phyloP scores from a whole-genome alignment of 2,888 invertebrate genomes.

The Cyclophora albipunctata region DNA sequence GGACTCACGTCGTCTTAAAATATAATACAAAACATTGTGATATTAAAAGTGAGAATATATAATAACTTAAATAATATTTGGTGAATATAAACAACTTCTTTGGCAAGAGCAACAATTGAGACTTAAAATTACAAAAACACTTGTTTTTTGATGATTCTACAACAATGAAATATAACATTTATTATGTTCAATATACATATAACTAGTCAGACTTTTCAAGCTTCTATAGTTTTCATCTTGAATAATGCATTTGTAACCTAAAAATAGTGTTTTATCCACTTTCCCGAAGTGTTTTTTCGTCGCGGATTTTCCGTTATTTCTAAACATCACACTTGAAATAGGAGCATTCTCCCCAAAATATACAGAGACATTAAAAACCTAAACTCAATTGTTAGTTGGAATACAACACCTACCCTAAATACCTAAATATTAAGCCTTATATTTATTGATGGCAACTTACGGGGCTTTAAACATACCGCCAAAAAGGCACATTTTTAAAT shows the following conservation, averaged over 20 bases:
- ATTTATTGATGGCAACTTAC: too few relatives aligned
- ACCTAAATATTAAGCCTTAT: too few relatives aligned
- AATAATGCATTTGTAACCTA: too few relatives aligned
- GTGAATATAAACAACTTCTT: slow-evolving; percentile 25
- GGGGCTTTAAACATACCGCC: too few relatives aligned
- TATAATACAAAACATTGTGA: slow-evolving; percentile 12
- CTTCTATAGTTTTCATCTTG: slow-evolving; percentile 9
- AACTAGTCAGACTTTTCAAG: slow-evolving; percentile 50
- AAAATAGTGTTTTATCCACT: too few relatives aligned
- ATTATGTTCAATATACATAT: slow-evolving; percentile 4
- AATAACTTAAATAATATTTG: background rate
- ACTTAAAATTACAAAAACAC: slow-evolving; percentile 1
- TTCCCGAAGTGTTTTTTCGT: too few relatives aligned
- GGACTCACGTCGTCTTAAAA: too few relatives aligned
- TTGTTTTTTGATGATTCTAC: background rate
- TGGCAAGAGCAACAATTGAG: slow-evolving; percentile 25
- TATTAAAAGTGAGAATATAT: slow-evolving; percentile 11
- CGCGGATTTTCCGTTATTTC: background rate
- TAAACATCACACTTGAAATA: background rate
- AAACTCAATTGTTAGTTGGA: too few relatives aligned
- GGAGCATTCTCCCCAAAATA: background rate
- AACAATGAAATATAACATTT: background rate
- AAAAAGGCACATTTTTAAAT: too few relatives aligned
- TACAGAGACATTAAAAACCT: background rate
- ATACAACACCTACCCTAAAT: too few relatives aligned